Evolutionary conservation across 1,140 invertebrate species (phyloP).

Genomic region (Drosophila kohkoa): DNA sequence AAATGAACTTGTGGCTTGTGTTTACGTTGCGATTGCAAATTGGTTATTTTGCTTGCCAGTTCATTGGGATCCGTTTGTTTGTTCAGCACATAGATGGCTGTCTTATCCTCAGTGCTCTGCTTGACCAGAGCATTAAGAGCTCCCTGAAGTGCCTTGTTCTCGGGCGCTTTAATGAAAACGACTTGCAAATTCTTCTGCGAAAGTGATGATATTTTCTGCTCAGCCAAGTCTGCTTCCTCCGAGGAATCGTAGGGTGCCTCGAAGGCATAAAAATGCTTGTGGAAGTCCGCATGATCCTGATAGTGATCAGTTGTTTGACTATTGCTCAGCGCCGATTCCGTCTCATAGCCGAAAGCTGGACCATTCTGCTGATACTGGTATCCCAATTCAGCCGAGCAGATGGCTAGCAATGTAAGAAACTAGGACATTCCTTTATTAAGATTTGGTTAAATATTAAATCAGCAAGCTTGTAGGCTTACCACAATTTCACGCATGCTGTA

Average conservation of each 20-base stretch:
- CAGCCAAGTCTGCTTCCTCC: conserved; percentile 53
- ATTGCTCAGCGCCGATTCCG: neutral
- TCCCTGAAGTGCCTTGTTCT: conserved; percentile 71
- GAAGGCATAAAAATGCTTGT: conserved; percentile 79
- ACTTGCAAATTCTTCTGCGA: conserved; percentile 76
- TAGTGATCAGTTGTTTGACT: conserved; percentile 26
- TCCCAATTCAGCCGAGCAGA: conserved; percentile 58
- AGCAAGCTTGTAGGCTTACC: conserved; percentile 43
- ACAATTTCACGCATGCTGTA: conserved; percentile 65
- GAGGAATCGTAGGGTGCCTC: conserved; percentile 64
- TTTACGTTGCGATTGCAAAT: conserved; percentile 48
- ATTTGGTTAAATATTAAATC: neutral
- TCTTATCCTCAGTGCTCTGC: conserved; percentile 73
- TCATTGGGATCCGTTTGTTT: conserved; percentile 76
- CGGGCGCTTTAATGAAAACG: conserved; percentile 78
- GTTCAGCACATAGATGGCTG: conserved; percentile 79
- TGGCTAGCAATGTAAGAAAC: conserved; percentile 48
- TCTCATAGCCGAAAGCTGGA: conserved; percentile 18
- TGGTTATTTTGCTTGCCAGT: conserved; percentile 71
- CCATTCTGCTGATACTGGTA: conserved; percentile 60
- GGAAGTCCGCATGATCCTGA: conserved; percentile 53
- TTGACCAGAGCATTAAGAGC: conserved; percentile 69
- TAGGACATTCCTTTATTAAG: conserved; percentile 24
- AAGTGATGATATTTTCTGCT: conserved; percentile 45
- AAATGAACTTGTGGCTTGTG: conserved; percentile 80